A percentile compares a stretch with the other conserved stretches of the same genome.
Conservation (phyloP, 2,888 invertebrate species). For the Cynaeus angustus region DNA sequence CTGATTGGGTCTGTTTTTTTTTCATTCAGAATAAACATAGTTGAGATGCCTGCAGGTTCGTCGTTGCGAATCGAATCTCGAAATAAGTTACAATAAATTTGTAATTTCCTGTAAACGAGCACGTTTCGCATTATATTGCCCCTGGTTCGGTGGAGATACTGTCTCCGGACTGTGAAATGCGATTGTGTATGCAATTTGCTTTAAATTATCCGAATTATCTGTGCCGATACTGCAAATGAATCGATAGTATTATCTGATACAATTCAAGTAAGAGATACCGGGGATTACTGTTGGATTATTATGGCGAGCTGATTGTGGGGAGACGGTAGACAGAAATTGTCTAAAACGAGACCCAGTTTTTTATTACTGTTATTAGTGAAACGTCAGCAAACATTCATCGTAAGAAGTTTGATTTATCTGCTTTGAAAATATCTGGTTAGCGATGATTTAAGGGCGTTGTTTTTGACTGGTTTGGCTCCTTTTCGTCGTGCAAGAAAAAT, state of each 20-base stretch:
- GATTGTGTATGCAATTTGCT: constrained; percentile 66
- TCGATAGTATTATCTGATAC: constrained; percentile 60
- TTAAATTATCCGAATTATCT: constrained; percentile 65
- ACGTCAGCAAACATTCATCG: background rate
- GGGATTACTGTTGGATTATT: constrained; percentile 39
- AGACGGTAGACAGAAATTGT: constrained; percentile 17
- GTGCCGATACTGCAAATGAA: constrained; percentile 63
- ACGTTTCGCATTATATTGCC: constrained; percentile 41
- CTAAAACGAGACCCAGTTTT: constrained; percentile 8
- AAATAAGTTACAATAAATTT: constrained; percentile 40
- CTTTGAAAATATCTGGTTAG: constrained; percentile 35
- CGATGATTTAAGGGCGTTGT: constrained; percentile 58
- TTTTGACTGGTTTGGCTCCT: constrained; percentile 57
- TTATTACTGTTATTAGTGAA: constrained; percentile 5
- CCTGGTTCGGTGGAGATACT: constrained; percentile 57
- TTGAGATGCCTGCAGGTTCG: constrained; percentile 8
- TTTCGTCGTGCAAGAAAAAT: constrained; percentile 49
- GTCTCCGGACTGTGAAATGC: constrained; percentile 63
- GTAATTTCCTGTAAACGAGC: constrained; percentile 39
- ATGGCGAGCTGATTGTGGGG: constrained; percentile 28
- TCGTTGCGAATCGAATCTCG: constrained; percentile 30
- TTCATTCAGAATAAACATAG: background rate
- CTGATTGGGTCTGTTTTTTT: background rate
- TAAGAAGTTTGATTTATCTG: constrained; percentile 49
- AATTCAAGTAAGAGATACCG: constrained; percentile 45